Evolutionary conservation across 2,797 vertebrate species (phyloP), one percentile per base, ranked within the genome.

Genomic region (Anolis apletophallus): DNA sequence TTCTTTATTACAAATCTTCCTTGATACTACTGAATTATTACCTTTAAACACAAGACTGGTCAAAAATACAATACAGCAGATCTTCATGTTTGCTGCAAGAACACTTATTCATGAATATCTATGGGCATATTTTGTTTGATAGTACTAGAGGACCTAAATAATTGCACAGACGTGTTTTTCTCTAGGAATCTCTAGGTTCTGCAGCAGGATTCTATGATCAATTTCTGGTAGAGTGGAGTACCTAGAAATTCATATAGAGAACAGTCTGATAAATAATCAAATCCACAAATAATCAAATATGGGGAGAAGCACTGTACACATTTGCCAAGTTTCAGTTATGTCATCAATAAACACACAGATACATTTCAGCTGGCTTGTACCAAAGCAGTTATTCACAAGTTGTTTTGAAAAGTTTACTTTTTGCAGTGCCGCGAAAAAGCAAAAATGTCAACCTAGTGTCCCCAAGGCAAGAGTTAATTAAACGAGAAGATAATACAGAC

Each of bases 401-500:
- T 71, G 6, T 86, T 84, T n/a, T 3, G 12, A 91, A 64, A 32
- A 74, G 26, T 11, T 87, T 7, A 78, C 8, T 87, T 86, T 46
- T 32, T 74, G 11, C 0, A 13, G 86, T 85, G 10, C 10, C 29
- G 5, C 85, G 32, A 86, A 85, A 86, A 68, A 84, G 82, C 32
- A 84, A 81, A 88, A 74, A 46, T 29, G 81, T 75, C 85, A 91
- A 88, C n/a, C 72, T 85, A 9, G 57, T 71, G 11, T 86, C 34
- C 85, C 61, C 17, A 81, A 84, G 83, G 59, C 54, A 83, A 59
- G 8, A 90, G 46, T 83, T 87, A 68, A 90, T 92, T 92, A 87
- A 89, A 75, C 87, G 4, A 85, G 26, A 90, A 85, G 78, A 26
- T 69, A 88, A 69, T 61, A 72, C 64, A 85, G 17, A 77, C 23